Evolutionary conservation across 2,888 invertebrate species (phyloP).

Genomic region (Melolontha melolontha): DNA sequence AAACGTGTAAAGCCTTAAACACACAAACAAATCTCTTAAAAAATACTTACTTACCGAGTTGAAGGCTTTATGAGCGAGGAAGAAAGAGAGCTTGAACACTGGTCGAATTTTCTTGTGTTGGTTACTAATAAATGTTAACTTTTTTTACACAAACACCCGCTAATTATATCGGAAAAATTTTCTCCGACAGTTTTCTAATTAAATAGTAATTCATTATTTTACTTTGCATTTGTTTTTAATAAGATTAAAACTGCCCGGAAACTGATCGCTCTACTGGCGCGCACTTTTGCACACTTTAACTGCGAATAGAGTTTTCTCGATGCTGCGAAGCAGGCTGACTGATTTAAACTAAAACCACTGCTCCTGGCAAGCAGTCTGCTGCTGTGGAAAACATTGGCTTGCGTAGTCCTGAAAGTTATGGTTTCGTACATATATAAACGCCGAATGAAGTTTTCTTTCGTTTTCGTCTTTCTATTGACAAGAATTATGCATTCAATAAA

Average conservation of each 20-base stretch:
- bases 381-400: slow-evolving; percentile 25
- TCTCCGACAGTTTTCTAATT: too few relatives aligned
- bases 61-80: slow-evolving; percentile 28
- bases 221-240: too few relatives aligned
- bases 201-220: too few relatives aligned
- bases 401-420: slow-evolving; percentile 31
- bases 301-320: slow-evolving; percentile 22
- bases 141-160: not conserved
- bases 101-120: too few relatives aligned
- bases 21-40: slow-evolving; percentile 32
- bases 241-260: not conserved
- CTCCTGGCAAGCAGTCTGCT: slow-evolving; percentile 24
- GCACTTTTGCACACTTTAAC: not conserved
- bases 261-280: slow-evolving; percentile 1
- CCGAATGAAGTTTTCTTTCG: not conserved
- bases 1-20: slow-evolving; percentile 31
- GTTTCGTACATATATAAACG: slow-evolving; percentile 6
- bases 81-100: slow-evolving; percentile 12
- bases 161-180: not conserved
- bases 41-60: slow-evolving; percentile 33
- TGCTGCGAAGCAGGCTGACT: slow-evolving; percentile 28
- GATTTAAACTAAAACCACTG: slow-evolving; percentile 33
- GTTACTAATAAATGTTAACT: not conserved
- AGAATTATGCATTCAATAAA: not conserved
- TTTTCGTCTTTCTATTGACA: not conserved